These are phyloP conservation scores for Paralichthys olivaceus DNA, from an alignment of 2,113 vertebrate species.

Conservation along the genomic window DNA sequence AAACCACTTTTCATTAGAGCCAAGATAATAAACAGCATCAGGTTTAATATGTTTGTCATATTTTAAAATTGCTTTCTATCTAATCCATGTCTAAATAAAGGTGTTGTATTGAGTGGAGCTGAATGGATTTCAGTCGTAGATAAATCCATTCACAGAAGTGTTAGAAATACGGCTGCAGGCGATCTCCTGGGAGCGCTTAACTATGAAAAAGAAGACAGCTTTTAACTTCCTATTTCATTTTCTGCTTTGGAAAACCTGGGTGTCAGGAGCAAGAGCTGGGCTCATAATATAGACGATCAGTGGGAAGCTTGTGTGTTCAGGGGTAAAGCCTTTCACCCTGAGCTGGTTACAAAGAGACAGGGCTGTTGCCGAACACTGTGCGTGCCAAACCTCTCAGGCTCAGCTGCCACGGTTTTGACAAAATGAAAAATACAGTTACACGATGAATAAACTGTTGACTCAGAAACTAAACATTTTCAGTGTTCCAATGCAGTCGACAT, in stretches of 20 bases:
- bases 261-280: background rate
- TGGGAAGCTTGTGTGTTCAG: slow-evolving; percentile 3
- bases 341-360: background rate
- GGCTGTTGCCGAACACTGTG: too few species aligned
- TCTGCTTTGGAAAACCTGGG: slow-evolving; percentile 12
- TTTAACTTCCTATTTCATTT: slow-evolving; percentile 37
- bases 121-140: slow-evolving; percentile 21
- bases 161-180: slow-evolving; percentile 7
- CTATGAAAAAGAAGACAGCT: slow-evolving; percentile 14
- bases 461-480: too few species aligned
- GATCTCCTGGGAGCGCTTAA: slow-evolving; percentile 7
- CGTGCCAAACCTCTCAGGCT: too few species aligned
- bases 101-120: background rate
- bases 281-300: slow-evolving; percentile 10
- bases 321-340: background rate
- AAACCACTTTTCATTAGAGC: too few species aligned
- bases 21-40: too few species aligned
- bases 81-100: background rate
- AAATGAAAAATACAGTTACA: too few species aligned
- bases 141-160: slow-evolving; percentile 5
- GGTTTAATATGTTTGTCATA: too few species aligned
- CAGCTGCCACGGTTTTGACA: too few species aligned
- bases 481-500: background rate
- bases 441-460: too few species aligned
- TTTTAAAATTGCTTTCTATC: background rate